Percentiles rank a stretch among this genome's conserved stretches.
Evolutionary conservation across 2,888 invertebrate species (phyloP).

Genomic region (Drosophila longiperda): DNA sequence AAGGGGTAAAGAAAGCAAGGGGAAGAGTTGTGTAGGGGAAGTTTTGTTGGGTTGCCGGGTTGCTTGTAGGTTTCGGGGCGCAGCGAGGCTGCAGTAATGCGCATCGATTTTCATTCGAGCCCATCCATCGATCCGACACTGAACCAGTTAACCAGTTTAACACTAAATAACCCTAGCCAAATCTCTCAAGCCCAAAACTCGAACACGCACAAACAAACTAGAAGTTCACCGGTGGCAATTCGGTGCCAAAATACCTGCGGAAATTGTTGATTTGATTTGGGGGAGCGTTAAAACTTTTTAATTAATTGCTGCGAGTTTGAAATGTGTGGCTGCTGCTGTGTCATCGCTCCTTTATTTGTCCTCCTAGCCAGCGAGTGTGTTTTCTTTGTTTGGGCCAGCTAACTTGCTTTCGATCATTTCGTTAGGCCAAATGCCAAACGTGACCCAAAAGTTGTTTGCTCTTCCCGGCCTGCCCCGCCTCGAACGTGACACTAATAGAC

Average conservation of each 20-base stretch:
- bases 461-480: constrained; percentile 35
- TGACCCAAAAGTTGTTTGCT: constrained; percentile 72
- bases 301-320: constrained; percentile 67
- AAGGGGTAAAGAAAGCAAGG: not conserved
- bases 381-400: constrained; percentile 7
- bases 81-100: constrained; percentile 79
- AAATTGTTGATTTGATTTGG: constrained; percentile 69
- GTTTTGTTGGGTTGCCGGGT: constrained; percentile 22
- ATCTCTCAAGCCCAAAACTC: constrained; percentile 18
- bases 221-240: constrained; percentile 36
- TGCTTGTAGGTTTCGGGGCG: constrained; percentile 47
- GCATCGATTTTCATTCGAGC: constrained; percentile 74
- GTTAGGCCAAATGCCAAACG: constrained; percentile 66
- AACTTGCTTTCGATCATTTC: constrained; percentile 32
- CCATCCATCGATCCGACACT: constrained; percentile 47
- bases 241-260: constrained; percentile 69
- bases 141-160: not conserved
- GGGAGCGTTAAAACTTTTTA: constrained; percentile 71
- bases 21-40: not conserved
- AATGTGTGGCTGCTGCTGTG: constrained; percentile 22
- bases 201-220: constrained; percentile 1
- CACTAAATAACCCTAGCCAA: constrained; percentile 19
- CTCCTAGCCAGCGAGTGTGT: not conserved
- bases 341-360: not conserved
- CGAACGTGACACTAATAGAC: constrained; percentile 77